Conservation (phyloP, 2,888 invertebrate genomes). For the Gari tellinella region DNA sequence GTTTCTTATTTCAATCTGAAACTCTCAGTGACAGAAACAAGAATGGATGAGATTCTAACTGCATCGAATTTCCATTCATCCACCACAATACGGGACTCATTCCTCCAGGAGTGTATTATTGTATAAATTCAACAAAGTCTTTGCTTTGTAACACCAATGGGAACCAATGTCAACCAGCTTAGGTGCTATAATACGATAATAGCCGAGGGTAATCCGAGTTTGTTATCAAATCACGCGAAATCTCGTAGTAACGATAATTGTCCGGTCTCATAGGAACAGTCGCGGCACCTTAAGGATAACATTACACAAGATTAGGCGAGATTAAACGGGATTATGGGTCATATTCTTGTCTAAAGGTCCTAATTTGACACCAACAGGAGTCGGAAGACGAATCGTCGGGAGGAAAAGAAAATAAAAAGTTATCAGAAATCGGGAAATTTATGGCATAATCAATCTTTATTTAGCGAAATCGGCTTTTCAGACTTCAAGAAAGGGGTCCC, state of each 20-base stretch:
- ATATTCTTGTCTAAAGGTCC: conserved; percentile 50
- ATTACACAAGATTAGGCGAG: conserved; percentile 52
- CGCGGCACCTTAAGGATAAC: conserved; percentile 46
- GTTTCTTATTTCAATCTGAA: conserved; percentile 17
- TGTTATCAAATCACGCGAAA: conserved; percentile 61
- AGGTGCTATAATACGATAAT: conserved; percentile 59
- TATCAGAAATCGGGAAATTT: conserved; percentile 32
- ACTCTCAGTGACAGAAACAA: conserved; percentile 10
- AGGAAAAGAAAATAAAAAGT: conserved; percentile 22
- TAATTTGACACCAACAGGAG: conserved; percentile 36
- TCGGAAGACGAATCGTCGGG: conserved; percentile 23
- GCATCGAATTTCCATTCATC: conserved; percentile 31
- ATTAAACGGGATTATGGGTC: conserved; percentile 55
- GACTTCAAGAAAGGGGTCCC: background rate
- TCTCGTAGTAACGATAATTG: conserved; percentile 59
- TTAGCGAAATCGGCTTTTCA: conserved; percentile 40
- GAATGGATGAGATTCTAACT: conserved; percentile 21
- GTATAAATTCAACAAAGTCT: conserved; percentile 29
- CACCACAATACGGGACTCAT: conserved; percentile 16
- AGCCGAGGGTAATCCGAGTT: conserved; percentile 60
- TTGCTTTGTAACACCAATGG: conserved; percentile 22
- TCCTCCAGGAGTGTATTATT: conserved; percentile 4
- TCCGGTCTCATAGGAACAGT: conserved; percentile 51
- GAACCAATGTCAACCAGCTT: conserved; percentile 51
- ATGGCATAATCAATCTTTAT: conserved; percentile 43